Evolutionary conservation across 2,797 vertebrate species (phyloP), one percentile per base, ranked within the genome.

Genomic region (Molossus alvarezi): DNA sequence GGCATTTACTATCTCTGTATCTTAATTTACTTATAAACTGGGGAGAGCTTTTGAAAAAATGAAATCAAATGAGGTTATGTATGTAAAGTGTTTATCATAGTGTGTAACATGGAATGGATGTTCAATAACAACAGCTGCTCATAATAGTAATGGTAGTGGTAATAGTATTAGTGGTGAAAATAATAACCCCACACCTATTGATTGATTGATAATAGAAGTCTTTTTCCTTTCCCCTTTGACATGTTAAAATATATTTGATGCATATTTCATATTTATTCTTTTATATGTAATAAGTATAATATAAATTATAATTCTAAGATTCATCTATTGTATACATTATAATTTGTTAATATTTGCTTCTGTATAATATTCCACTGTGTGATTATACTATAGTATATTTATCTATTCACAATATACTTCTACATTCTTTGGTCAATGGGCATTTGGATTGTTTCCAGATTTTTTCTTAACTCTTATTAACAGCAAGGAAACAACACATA

Each of bases 51-150:
- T 29, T 80, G 25, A 94, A 51, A 82, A 89, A 95, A 45, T 58
- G 77, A 82, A 90, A 69, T 82, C 11, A 75, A 94, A 83, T 90
- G 58, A 90, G 13, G 51, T 58, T 33, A 81, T 55, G 1, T 25
- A 57, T 77, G 0, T 51, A 58, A 88, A 79, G 23, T 64, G n/a
- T 5, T 80, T 64, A 88, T 21, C 41, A 48, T 60, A 87, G 27
- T 71, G 17, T 60, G 7, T 51, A 75, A 25, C 37, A 87, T 58
- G 57, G 58, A 72, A 55, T 67, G 33, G 82, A 20, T 27, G 25
- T n/a, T 87, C 17, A 81, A 6, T 69, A 73, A 55, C 20, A 71
- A 18, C 17, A 45, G 25, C 14, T 88, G 12, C n/a, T 92, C 27
- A 25, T 51, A 91, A 41, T 14, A 75, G 23, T 41, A 82, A 67